Evolutionary conservation across 2,888 invertebrate genomes (phyloP), one percentile per base, ranked within the genome.

Genomic region (Tethea ocularis): DNA sequence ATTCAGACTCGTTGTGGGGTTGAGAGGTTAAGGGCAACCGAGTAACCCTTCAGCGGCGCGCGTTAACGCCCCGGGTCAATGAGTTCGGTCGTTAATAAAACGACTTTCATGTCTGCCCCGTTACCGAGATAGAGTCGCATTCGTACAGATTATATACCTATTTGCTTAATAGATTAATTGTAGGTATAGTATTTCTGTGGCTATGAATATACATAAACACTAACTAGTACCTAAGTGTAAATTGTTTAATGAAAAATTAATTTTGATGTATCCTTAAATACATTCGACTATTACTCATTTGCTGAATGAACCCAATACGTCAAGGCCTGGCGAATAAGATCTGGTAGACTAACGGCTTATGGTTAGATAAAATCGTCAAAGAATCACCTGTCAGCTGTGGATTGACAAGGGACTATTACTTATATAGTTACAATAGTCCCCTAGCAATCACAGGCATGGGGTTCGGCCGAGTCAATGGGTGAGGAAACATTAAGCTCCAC

Each of bases 21-120:
- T 61, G 66, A 66, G 63, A 63, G 67, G 74, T 72, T 71, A 68
- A 69, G 71, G 68, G 63, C 63, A 41, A 38, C n/a, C n/a, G 57
- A 60, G 63, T 70, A 72, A 74, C 71, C 75, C 71, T 72, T 74
- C 62, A 63, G 57, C 1, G 46, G 46, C 46, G 46, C 52, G 58
- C 65, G 63, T 63, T 64, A 61, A 58, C 59, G 57, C 60, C 33
- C 58, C 60, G 67, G 72, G 76, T 76, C 77, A 76, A 75, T 72
- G 70, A 64, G 69, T 63, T 57, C 63, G 62, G 64, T 66, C 71
- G 68, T 74, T 77, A 71, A 69, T 68, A 66, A 66, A 69, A 76
- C 62, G 56, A 67, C 72, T 72, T 74, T 72, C 67, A 72, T 72
- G 70, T 66, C 57, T 51, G 52, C 53, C 54, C 51, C 52, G 58